Base-by-base conservation (phyloP, 1,140 invertebrate genomes). In the Pinna nobilis region DNA sequence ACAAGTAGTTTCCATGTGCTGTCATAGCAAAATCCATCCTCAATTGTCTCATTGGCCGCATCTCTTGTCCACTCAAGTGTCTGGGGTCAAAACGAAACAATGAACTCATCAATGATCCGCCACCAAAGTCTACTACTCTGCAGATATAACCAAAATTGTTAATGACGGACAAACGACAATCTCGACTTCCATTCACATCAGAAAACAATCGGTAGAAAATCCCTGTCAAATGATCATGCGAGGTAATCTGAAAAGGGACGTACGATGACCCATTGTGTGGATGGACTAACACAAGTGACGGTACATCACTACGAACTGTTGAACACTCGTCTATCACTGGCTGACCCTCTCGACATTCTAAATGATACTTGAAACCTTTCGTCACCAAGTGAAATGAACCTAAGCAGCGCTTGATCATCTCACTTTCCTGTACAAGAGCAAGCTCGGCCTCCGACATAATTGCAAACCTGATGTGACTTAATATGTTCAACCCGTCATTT, bases 1-100 rank as follows among this genome's bases (percentile, higher is more conserved):
- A 97, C 57, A 98, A 89, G 81, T 92, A 92, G 41, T 94, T 94
- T 70, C 95, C 93, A 86, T 95, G 92, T 11, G 94, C 93, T 32
- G 84, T 82, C 30, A 87, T 69, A 1, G 86, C 82, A 64, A 87
- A 87, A 35, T 88, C 87, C 32, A 87, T 61, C n/a, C 87, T 57
- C 7, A 86, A 70, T 51, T 82, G 67, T 57, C 83, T 66, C 83
- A 87, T 86, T 39, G 86, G 86, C 25, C 76, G 79, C 25, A 88
- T 66, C 59, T 86, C 85, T 33, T 86, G 85, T 30, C 86, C 83
- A 47, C 78, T 60, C 44, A 88, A 69, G 73, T 88, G 87, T 6
- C 87, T 77, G 1, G 86, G 86, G 74, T 88, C 87, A 78, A 88
- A 88, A 47, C 87, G 75, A 47, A 86, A 83, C 33, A 88, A 59